Evolutionary conservation across 2,888 invertebrate genomes (phyloP).

Genomic region (Chymomyza procnemis): DNA sequence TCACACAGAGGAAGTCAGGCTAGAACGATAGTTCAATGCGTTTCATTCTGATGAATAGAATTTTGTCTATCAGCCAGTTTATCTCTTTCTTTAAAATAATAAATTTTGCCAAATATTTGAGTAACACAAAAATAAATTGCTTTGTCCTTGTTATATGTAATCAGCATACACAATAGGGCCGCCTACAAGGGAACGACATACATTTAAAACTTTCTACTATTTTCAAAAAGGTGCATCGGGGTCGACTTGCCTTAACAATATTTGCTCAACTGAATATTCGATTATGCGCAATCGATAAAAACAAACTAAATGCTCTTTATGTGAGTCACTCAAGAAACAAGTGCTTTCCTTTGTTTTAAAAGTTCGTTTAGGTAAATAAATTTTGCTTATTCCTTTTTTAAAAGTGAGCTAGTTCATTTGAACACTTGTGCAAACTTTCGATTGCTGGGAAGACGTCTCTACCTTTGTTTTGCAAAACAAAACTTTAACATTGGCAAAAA

Average conservation of each 20-base stretch:
- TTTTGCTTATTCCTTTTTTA: neutral
- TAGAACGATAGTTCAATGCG: too few species aligned
- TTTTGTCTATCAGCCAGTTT: too few species aligned
- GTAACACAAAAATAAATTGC: too few species aligned
- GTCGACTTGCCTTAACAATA: neutral
- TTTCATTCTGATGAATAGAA: too few species aligned
- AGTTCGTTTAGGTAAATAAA: neutral
- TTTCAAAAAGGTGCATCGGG: too few species aligned
- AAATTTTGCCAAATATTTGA: too few species aligned
- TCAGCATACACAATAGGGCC: too few species aligned
- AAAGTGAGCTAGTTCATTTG: neutral
- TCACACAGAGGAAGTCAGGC: too few species aligned
- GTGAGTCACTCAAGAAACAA: neutral
- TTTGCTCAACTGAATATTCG: neutral
- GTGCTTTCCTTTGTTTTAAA: neutral
- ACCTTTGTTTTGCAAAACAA: neutral
- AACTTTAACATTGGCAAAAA: neutral
- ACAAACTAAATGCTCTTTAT: neutral
- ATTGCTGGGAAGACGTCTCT: neutral
- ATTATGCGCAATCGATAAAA: neutral
- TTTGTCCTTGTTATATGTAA: too few species aligned
- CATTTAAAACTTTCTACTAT: neutral
- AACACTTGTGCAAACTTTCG: neutral
- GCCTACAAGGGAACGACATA: too few species aligned
- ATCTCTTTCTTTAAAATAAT: too few species aligned